These are phyloP conservation scores for Liasis olivaceus DNA, from an alignment of 2,797 vertebrate species.

Conservation along the genomic window DNA sequence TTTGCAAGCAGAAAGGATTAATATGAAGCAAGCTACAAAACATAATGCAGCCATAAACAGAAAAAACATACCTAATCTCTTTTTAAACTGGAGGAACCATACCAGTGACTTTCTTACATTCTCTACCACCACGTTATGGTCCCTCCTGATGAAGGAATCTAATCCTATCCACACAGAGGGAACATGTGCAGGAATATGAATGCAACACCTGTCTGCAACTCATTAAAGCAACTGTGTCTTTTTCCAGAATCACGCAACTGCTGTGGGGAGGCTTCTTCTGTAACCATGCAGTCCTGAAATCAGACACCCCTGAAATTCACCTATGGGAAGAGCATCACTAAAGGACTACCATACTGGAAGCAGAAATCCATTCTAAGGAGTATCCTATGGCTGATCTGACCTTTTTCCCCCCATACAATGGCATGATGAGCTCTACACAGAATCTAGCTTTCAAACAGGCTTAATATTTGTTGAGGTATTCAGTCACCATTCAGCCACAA, in stretches of 20 bases:
- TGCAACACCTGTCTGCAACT: background rate
- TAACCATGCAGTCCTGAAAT: background rate
- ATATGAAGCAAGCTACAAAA: background rate
- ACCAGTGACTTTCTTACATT: too few species aligned
- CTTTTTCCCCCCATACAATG: background rate
- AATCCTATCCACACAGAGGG: background rate
- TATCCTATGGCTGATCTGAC: background rate
- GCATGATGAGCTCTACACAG: background rate
- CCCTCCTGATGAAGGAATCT: background rate
- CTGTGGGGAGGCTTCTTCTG: background rate
- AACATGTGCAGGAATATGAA: background rate
- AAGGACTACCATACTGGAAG: background rate
- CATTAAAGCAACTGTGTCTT: background rate
- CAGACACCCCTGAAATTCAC: background rate
- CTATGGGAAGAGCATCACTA: background rate
- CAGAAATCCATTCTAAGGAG: background rate
- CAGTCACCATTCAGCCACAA: background rate
- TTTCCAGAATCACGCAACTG: background rate
- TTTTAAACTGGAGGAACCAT: background rate
- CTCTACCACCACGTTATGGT: background rate
- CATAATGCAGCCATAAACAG: too few species aligned
- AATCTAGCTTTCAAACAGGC: background rate
- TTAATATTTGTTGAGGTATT: background rate
- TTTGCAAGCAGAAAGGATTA: background rate
- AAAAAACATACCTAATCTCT: background rate